Conservation (phyloP, 2,888 invertebrate species). For the Steinernema carpocapsae region DNA sequence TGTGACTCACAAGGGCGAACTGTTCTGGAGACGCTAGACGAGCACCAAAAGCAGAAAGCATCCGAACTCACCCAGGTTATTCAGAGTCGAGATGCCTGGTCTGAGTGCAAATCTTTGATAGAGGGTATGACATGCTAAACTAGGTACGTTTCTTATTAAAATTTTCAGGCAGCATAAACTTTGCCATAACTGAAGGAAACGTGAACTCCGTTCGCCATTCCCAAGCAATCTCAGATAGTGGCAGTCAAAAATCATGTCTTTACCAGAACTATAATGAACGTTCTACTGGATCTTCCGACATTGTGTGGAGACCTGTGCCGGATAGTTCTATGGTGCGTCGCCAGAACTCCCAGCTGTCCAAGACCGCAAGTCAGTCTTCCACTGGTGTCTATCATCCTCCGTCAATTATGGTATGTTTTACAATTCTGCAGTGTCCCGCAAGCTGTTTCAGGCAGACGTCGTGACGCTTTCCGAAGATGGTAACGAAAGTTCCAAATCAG, state of each 20-base stretch:
- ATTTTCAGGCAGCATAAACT: conserved; percentile 3
- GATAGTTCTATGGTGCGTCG: conserved; percentile 38
- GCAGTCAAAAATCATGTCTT: background rate
- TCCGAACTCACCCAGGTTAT: conserved; percentile 85
- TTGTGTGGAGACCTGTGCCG: conserved; percentile 42
- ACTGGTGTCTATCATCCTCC: conserved; percentile 49
- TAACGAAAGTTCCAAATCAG: background rate
- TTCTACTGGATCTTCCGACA: conserved; percentile 4
- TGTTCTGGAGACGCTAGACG: conserved; percentile 83
- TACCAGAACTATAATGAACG: conserved; percentile 21
- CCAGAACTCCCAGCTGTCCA: conserved; percentile 49
- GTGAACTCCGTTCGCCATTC: background rate
- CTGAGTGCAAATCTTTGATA: conserved; percentile 51
- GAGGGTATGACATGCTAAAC: conserved; percentile 39
- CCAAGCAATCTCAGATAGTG: background rate
- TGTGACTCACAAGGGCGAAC: conserved; percentile 82
- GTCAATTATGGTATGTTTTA: conserved; percentile 39
- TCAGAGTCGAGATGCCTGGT: conserved; percentile 61
- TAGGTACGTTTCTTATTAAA: background rate
- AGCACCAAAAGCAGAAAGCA: conserved; percentile 86
- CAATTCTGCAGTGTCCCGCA: conserved; percentile 38
- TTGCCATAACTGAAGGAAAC: conserved; percentile 24
- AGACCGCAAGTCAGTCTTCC: conserved; percentile 35
- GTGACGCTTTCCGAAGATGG: conserved; percentile 26
- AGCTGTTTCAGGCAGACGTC: conserved; percentile 38